Evolutionary conservation across 2,888 invertebrate genomes (phyloP).

Genomic region (Podabrus alpinus): DNA sequence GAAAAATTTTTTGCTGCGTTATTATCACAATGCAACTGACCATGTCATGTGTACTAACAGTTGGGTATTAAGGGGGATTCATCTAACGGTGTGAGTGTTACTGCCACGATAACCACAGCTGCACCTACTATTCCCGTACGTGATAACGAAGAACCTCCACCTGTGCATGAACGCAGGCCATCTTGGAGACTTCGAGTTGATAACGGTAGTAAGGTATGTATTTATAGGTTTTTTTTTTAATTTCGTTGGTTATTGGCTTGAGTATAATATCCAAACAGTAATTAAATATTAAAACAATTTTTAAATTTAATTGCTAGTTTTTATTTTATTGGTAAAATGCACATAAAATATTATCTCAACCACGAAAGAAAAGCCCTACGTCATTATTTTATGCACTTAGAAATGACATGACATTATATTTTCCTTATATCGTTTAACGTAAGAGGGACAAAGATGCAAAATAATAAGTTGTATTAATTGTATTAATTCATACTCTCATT

Average conservation of each 20-base stretch:
- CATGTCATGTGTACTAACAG: constrained; percentile 42
- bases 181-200: constrained; percentile 92
- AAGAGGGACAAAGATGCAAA: no score
- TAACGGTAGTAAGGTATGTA: constrained; percentile 80
- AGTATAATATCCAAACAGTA: neutral
- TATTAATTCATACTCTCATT: no score
- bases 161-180: constrained; percentile 77
- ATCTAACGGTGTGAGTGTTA: constrained; percentile 52
- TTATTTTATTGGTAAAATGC: neutral
- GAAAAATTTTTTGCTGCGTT: constrained; percentile 7
- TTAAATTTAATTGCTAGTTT: no score
- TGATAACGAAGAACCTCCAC: constrained; percentile 44
- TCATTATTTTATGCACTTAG: no score
- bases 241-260: neutral
- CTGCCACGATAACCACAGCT: constrained; percentile 63
- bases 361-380: no score
- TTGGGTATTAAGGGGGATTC: constrained; percentile 47
- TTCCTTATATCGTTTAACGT: no score
- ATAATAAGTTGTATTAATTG: no score
- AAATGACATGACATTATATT: no score
- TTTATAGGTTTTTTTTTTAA: neutral
- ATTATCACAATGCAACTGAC: constrained; percentile 13
- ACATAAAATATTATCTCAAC: no score
- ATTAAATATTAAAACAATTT: neutral
- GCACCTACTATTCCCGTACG: constrained; percentile 58